phyloP scores from a whole-genome alignment of 1,140 invertebrate species.

The Teleopsis dalmanni region DNA sequence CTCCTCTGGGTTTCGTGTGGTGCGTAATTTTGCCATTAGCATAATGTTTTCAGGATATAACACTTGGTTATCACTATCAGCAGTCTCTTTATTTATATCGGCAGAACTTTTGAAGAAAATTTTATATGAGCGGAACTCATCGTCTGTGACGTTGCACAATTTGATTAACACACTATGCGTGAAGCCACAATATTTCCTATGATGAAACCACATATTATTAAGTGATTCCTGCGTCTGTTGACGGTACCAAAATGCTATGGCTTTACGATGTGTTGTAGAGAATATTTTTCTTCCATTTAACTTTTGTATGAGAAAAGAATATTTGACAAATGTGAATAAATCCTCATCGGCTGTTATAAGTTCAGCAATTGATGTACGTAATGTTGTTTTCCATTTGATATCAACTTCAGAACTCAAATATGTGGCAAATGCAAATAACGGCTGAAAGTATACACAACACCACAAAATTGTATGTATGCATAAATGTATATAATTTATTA shows the following conservation, averaged over 20 bases:
- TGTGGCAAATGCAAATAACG: conserved; percentile 28
- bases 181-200: conserved; percentile 11
- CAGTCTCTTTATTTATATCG: conserved; percentile 8
- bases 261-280: conserved; percentile 29
- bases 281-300: conserved; percentile 16
- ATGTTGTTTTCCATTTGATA: conserved; percentile 15
- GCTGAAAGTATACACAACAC: neutral
- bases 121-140: conserved; percentile 7
- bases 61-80: neutral
- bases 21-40: conserved; percentile 17
- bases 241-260: conserved; percentile 28
- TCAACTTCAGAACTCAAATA: conserved; percentile 20
- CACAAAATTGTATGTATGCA: neutral
- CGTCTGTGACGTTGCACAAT: conserved; percentile 21
- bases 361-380: conserved; percentile 18
- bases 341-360: conserved; percentile 22
- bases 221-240: conserved; percentile 18
- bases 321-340: conserved; percentile 26
- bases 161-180: conserved; percentile 24
- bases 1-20: neutral
- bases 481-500: neutral
- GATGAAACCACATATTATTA: conserved; percentile 22
- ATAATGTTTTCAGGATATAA: neutral
- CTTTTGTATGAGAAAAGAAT: conserved; percentile 22
- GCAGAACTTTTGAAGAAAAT: conserved; percentile 13